phyloP scores from a whole-genome alignment of 2,113 vertebrate genomes.

The Calyptomena viridis region DNA sequence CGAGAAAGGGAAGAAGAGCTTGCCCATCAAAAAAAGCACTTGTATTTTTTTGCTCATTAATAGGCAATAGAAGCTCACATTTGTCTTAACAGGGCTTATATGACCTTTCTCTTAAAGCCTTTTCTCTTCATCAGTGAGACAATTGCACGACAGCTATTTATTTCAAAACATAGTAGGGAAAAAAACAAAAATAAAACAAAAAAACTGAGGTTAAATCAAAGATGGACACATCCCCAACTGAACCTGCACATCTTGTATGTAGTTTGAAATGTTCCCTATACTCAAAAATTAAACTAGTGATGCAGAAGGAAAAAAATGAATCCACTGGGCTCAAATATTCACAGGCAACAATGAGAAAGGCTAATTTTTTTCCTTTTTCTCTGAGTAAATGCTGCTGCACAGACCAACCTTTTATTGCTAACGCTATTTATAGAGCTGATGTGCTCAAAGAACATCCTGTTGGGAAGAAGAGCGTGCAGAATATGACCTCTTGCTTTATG shows the following conservation, averaged over 20 bases:
- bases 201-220: not conserved
- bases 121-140: not conserved
- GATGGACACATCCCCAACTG: not conserved
- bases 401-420: not conserved
- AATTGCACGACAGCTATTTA: not conserved
- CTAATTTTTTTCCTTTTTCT: not conserved
- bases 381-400: not conserved
- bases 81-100: not conserved
- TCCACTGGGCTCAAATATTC: not conserved
- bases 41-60: not conserved
- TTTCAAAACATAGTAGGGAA: not conserved
- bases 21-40: not conserved
- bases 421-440: slow-evolving; percentile 1
- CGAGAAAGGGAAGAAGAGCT: not conserved
- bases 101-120: not conserved
- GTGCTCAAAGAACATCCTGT: not conserved
- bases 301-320: not conserved
- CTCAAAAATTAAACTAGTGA: not conserved
- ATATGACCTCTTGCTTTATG: not conserved
- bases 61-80: not conserved
- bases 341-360: not conserved
- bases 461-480: not conserved
- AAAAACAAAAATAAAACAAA: not conserved
- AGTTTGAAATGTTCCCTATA: not conserved
- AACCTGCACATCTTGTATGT: not conserved